Conservation (phyloP, 64 coral and sea anemone species). For the Porites lutea region DNA sequence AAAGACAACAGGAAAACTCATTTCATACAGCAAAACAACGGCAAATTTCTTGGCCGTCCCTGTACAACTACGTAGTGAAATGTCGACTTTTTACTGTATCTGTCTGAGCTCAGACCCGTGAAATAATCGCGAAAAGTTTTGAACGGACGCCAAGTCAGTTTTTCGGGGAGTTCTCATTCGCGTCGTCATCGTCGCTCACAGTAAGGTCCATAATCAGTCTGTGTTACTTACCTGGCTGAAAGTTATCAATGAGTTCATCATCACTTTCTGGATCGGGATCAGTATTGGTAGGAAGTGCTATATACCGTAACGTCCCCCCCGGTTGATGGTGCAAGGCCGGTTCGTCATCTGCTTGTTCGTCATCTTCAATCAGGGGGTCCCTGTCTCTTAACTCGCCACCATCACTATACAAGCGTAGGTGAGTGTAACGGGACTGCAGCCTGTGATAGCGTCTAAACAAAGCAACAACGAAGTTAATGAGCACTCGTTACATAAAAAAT, state of each 20-base stretch:
- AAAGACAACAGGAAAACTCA: too few species aligned
- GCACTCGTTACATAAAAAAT: not conserved
- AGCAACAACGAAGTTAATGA: not conserved
- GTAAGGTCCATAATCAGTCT: too few species aligned
- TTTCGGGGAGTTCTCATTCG: too few species aligned
- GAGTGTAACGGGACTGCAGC: slow-evolving; percentile 35
- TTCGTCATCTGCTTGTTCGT: not conserved
- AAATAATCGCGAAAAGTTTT: too few species aligned
- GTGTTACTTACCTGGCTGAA: not conserved
- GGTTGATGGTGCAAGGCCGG: not conserved
- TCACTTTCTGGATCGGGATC: slow-evolving; percentile 9
- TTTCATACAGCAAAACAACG: too few species aligned
- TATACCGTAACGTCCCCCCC: slow-evolving; percentile 15
- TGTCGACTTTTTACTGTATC: too few species aligned
- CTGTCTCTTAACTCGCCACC: slow-evolving; percentile 26
- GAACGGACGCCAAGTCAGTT: too few species aligned
- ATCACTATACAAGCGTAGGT: slow-evolving; percentile 32
- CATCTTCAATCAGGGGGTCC: slow-evolving; percentile 32
- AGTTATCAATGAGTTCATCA: slow-evolving; percentile 26
- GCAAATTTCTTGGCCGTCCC: too few species aligned
- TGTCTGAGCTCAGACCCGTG: too few species aligned
- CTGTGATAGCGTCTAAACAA: slow-evolving; percentile 26
- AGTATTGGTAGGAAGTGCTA: not conserved
- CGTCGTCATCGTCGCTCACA: too few species aligned
- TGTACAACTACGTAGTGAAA: too few species aligned